Evolutionary conservation across 2,113 vertebrate genomes (phyloP), one percentile per base, ranked within the genome.

Genomic region (Balaenoptera acutorostrata): DNA sequence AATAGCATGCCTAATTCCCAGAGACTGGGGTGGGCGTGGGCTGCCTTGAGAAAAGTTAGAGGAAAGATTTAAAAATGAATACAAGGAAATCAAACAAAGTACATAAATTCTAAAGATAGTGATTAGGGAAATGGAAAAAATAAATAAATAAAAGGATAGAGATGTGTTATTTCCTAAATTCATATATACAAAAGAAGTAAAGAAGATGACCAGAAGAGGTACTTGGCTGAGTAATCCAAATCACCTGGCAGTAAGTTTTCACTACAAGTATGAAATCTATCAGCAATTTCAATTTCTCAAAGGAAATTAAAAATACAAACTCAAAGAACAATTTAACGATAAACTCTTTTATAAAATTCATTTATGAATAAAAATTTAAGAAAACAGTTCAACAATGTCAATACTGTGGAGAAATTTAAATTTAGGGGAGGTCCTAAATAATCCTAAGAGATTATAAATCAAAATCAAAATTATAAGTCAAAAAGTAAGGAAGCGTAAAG

Each of bases 281-380:
- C 8, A 72, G 74, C 33, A 64, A 93, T 80, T 95, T 44, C 57
- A 85, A 63, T 17, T 72, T 93, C 87, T 90, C 91, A 91, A 91
- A 72, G 29, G 20, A 93, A 95, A 86, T 91, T 92, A 68, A 96
- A 94, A 93, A 57, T 12, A 86, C 36, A 72, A 71, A 61, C 11
- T 88, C 69, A 29, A 91, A 88, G 33, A 59, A n/a, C 20, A 85
- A 33, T 68, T 84, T 64, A 87, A 88, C 52, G 23, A 44, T 5
- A 25, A 49, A 44, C 39, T 94, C 93, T 92, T 81, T 49, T 8
- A 82, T 0, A 63, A 59, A 78, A 57, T 41, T 89, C 31, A 44
- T n/a, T 78, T 66, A 63, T 1, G 64, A 94, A 86, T 52, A 69
- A 69, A 83, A 72, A 81, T 44, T 95, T n/a, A 93, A n/a, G 61